phyloP scores from a whole-genome alignment of 2,113 vertebrate species.

The Siniperca chuatsi region DNA sequence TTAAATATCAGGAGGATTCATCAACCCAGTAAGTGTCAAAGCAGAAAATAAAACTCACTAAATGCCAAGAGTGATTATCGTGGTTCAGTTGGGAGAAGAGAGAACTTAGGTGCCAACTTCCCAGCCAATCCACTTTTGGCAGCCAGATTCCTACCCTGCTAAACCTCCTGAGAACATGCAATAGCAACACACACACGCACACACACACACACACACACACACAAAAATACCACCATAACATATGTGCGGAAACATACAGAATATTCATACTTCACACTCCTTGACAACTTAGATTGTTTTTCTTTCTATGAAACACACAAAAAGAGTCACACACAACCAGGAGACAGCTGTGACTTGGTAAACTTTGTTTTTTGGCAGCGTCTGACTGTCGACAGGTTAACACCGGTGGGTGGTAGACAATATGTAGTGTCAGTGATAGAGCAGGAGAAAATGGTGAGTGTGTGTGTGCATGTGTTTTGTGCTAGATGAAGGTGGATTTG shows the following conservation, averaged over 20 bases:
- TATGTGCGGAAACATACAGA: constrained; percentile 76
- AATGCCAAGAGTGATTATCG: constrained; percentile 85
- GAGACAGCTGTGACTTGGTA: constrained; percentile 78
- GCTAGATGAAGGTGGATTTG: constrained; percentile 55
- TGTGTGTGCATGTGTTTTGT: constrained; percentile 26
- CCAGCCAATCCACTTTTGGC: constrained; percentile 83
- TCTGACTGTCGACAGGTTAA: constrained; percentile 76
- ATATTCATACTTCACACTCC: constrained; percentile 71
- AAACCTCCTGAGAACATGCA: constrained; percentile 80
- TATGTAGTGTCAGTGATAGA: constrained; percentile 83
- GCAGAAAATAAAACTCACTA: constrained; percentile 81
- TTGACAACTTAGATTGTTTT: constrained; percentile 69
- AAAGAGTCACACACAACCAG: constrained; percentile 55
- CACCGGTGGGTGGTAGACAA: constrained; percentile 84
- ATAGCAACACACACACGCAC: constrained; percentile 58
- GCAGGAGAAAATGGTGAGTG: constrained; percentile 64
- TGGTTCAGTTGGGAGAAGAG: constrained; percentile 80
- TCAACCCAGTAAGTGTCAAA: constrained; percentile 79
- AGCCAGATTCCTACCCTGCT: constrained; percentile 75
- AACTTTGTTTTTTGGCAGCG: constrained; percentile 77
- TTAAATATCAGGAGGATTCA: constrained; percentile 76
- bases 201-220: constrained; percentile 36
- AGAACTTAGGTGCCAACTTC: constrained; percentile 82
- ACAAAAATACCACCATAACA: constrained; percentile 65
- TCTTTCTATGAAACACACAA: constrained; percentile 56